A percentile compares a stretch with the other conserved stretches of the same genome.
Evolutionary conservation across 2,113 vertebrate genomes (phyloP).

Genomic region (Caranx melampygus): DNA sequence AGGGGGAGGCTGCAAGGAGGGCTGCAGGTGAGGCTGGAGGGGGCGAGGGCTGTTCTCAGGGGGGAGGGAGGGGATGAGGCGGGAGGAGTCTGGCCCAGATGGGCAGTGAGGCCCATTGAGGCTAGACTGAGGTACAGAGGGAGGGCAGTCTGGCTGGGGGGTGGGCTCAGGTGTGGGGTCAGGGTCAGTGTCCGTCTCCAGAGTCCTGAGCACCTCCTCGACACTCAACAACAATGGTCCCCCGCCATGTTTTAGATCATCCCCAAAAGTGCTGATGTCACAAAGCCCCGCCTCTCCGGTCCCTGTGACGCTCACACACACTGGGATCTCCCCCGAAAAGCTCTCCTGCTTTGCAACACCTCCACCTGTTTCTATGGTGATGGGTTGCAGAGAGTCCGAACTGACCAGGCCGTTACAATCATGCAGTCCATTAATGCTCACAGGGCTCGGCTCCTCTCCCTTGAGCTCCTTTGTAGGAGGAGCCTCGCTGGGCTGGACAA

Average conservation of each 20-base stretch:
- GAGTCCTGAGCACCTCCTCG: slow-evolving; percentile 95
- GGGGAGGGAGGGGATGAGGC: slow-evolving; percentile 87
- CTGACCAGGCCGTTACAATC: slow-evolving; percentile 91
- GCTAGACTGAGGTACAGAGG: slow-evolving; percentile 83
- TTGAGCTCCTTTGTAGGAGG: slow-evolving; percentile 49
- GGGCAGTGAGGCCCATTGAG: slow-evolving; percentile 87
- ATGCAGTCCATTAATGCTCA: slow-evolving; percentile 90
- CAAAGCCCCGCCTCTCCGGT: slow-evolving; percentile 85
- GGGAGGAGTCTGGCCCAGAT: slow-evolving; percentile 73
- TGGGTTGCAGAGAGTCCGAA: slow-evolving; percentile 85
- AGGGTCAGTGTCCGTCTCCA: slow-evolving; percentile 89
- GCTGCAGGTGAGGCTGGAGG: slow-evolving; percentile 69
- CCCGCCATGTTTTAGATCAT: slow-evolving; percentile 91
- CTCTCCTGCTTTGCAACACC: slow-evolving; percentile 89
- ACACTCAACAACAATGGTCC: slow-evolving; percentile 94
- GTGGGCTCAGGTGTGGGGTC: slow-evolving; percentile 39
- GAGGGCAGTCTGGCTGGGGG: slow-evolving; percentile 83
- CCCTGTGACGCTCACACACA: slow-evolving; percentile 88
- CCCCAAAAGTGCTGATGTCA: slow-evolving; percentile 88
- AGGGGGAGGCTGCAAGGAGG: slow-evolving; percentile 81
- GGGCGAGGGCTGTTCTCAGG: slow-evolving; percentile 86
- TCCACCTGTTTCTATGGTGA: slow-evolving; percentile 85
- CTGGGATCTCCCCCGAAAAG: slow-evolving; percentile 86
- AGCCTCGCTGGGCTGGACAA: slow-evolving; percentile 7
- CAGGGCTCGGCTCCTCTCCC: slow-evolving; percentile 74